Evolutionary conservation across 2,113 vertebrate species (phyloP), one percentile per base, ranked within the genome.

Genomic region (Leiothrix lutea): DNA sequence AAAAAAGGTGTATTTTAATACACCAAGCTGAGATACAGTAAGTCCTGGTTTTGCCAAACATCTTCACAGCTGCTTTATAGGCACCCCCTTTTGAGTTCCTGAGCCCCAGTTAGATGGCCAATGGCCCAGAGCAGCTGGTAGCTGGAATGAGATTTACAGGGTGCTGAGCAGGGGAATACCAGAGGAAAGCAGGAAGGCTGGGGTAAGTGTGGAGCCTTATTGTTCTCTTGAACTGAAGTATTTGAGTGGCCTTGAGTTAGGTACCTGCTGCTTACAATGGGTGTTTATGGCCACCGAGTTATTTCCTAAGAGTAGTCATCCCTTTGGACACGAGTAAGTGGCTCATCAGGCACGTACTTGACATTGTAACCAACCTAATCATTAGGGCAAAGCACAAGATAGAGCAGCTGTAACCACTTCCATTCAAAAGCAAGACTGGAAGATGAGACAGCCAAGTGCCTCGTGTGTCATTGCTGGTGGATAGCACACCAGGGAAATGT

Each of bases 391-490:
- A 45, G 67, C 42, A 70, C 40, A 74, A 50, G 74, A 26, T 5
- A 65, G 14, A 40, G 38, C 36, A 80, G 64, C 67, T 58, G 53
- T 57, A 88, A 83, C 23, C 58, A 45, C 71, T 72, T 73, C 20
- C 20, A 48, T 66, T 82, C 54, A 53, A 91, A 92, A 73, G 42
- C 80, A 88, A 75, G 18, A 54, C 54, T 74, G 23, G 80, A 80
- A 62, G 54, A 69, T 14, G 54, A 83, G 36, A n/a, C 25, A 62
- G 62, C 54, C 14, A 0, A 23, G 9, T 9, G 67, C 67, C 29
- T 80, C 0, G 0, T 36, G 24, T 24, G 22, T 65, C 33, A 23
- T 8, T 45, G 71, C 40, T 65, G n/a, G 51, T 17, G 26, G 65
- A n/a, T 42, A 87, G 26, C 20, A 73, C 45, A 36, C 20, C 16